Conservation (phyloP, 2,888 invertebrate species). For the Lottia gigantea region DNA sequence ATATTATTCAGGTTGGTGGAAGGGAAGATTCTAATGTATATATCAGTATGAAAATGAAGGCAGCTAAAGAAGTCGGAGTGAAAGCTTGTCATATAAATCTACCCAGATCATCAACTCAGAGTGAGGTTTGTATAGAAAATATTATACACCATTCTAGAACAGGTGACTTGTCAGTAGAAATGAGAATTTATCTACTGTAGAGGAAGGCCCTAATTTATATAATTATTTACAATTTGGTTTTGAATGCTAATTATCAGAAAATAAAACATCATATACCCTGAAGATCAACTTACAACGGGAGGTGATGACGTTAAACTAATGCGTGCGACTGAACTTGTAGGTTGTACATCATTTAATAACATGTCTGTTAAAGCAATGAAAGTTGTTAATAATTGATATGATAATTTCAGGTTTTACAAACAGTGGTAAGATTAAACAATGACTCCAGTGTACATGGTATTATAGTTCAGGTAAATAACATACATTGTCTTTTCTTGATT, state of each 20-base stretch:
- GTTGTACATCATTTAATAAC: no score
- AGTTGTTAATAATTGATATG: background rate
- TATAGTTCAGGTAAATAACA: slow-evolving; percentile 80
- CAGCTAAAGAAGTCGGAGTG: slow-evolving; percentile 91
- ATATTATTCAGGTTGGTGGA: slow-evolving; percentile 81
- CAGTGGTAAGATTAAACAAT: slow-evolving; percentile 81
- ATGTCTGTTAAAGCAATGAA: no score
- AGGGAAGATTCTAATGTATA: slow-evolving; percentile 98
- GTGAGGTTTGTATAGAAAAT: slow-evolving; percentile 52
- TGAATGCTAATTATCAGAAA: no score
- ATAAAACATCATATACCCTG: no score
- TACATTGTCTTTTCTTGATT: background rate
- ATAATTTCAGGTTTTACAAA: slow-evolving; percentile 75
- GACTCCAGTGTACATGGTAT: slow-evolving; percentile 91
- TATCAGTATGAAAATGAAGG: slow-evolving; percentile 94
- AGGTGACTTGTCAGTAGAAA: background rate
- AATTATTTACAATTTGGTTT: no score
- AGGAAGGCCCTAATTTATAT: no score
- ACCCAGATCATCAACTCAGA: slow-evolving; percentile 83
- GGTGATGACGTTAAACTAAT: no score
- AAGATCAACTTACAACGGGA: no score
- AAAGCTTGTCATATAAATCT: slow-evolving; percentile 82
- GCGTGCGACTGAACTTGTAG: no score
- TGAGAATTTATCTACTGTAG: no score
- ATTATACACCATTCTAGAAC: background rate